phyloP scores from a whole-genome alignment of 2,797 vertebrate species.

The Enteromius treurensis region DNA sequence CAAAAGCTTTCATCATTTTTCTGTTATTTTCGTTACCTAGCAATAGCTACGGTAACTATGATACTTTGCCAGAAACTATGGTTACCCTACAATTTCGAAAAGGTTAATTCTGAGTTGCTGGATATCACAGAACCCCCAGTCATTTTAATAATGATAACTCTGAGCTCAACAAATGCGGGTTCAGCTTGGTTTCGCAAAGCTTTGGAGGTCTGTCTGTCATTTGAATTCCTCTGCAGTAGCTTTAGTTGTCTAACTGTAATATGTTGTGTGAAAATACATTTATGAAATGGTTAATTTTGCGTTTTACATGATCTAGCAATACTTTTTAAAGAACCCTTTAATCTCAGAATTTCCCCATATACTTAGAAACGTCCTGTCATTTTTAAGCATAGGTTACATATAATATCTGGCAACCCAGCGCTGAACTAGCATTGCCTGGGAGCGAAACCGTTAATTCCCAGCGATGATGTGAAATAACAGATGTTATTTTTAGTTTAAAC shows the following conservation, averaged over 20 bases:
- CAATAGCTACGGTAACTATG: neutral
- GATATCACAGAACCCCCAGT: neutral
- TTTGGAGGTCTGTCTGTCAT: neutral
- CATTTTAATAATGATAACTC: neutral
- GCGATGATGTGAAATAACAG: constrained; percentile 56
- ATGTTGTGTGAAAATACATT: neutral
- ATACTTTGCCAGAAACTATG: neutral
- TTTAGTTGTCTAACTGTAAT: neutral
- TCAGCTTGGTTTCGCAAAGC: neutral
- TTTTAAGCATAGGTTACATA: constrained; percentile 7
- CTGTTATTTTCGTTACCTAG: neutral
- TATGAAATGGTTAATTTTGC: neutral
- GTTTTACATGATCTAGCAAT: neutral
- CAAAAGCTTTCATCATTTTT: neutral
- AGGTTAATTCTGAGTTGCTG: neutral
- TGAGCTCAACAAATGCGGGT: neutral
- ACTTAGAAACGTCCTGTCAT: neutral
- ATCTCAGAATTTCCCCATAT: neutral
- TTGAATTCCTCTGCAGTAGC: neutral
- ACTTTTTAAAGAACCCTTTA: no score
- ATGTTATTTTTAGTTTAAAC: constrained; percentile 64
- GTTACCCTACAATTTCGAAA: neutral
- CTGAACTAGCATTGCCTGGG: constrained; percentile 36
- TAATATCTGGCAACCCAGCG: constrained; percentile 11
- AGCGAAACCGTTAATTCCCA: constrained; percentile 58